These are phyloP conservation scores for Drosophila infuscata DNA, from an alignment of 2,888 invertebrate genomes.

Conservation along the genomic window DNA sequence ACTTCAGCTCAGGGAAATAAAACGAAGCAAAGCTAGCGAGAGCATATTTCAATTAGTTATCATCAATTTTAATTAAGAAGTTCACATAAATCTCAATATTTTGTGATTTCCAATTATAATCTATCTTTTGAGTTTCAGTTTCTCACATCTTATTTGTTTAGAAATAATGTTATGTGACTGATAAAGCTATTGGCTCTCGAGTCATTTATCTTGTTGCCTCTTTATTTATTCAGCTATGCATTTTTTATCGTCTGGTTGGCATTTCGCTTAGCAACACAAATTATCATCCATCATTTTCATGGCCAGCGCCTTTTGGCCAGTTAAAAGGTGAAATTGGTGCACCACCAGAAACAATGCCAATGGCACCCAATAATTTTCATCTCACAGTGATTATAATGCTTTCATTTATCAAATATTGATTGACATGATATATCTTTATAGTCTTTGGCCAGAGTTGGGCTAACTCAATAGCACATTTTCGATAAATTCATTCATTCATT, in stretches of 20 bases:
- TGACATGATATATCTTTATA: not conserved
- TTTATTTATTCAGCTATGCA: constrained; percentile 53
- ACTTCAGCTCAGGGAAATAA: not conserved
- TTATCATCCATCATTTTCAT: constrained; percentile 65
- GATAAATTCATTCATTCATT: constrained; percentile 23
- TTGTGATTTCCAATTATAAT: constrained; percentile 36
- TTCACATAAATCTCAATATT: constrained; percentile 52
- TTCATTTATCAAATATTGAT: constrained; percentile 6
- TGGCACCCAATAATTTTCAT: not conserved
- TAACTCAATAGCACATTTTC: constrained; percentile 4
- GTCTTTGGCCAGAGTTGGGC: not conserved
- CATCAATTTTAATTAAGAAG: constrained; percentile 53
- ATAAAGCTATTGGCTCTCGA: constrained; percentile 29
- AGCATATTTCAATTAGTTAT: constrained; percentile 29
- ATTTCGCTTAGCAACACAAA: constrained; percentile 42
- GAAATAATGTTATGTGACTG: constrained; percentile 33
- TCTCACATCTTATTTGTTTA: not conserved
- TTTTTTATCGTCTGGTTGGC: constrained; percentile 64
- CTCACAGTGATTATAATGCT: not conserved
- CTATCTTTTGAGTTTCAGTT: constrained; percentile 9
- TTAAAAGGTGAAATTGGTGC: not conserved
- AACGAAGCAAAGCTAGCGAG: not conserved
- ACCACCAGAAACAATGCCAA: not conserved
- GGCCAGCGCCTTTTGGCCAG: constrained; percentile 44
- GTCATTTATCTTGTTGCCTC: constrained; percentile 39